Percentiles rank a stretch among this genome's conserved stretches.
These are phyloP conservation scores for Thripadectes ignobilis DNA, from an alignment of 2,797 vertebrate species.

Conservation along the genomic window DNA sequence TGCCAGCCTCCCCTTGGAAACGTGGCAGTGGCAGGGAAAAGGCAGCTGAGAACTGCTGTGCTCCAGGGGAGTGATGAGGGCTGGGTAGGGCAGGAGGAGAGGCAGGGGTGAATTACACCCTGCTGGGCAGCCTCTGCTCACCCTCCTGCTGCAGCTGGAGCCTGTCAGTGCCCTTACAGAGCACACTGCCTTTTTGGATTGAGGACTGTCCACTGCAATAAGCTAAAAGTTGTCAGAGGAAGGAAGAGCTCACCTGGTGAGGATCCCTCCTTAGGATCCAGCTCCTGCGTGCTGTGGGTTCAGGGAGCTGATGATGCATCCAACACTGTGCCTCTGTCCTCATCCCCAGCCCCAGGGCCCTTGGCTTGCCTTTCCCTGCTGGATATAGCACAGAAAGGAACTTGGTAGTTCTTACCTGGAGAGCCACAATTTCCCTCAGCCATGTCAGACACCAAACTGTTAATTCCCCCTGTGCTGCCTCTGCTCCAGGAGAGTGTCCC, in stretches of 20 bases:
- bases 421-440: not conserved
- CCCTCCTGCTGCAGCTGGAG: not conserved
- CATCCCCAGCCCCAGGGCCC: not conserved
- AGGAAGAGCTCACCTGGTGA: not conserved
- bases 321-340: accelerated
- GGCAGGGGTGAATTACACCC: not conserved
- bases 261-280: not conserved
- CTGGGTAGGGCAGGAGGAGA: not conserved
- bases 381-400: not conserved
- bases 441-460: not conserved
- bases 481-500: not conserved
- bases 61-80: not conserved
- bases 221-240: not conserved
- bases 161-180: not conserved
- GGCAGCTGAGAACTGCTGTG: not conserved
- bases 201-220: not conserved
- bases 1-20: not conserved
- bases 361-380: not conserved
- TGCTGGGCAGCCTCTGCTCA: not conserved
- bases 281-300: accelerated
- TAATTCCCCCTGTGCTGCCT: not conserved
- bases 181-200: not conserved
- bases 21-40: not conserved
- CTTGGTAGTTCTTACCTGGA: not conserved
- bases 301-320: not conserved